Conservation (phyloP, 2,113 vertebrate genomes). For the Corapipo altera region DNA sequence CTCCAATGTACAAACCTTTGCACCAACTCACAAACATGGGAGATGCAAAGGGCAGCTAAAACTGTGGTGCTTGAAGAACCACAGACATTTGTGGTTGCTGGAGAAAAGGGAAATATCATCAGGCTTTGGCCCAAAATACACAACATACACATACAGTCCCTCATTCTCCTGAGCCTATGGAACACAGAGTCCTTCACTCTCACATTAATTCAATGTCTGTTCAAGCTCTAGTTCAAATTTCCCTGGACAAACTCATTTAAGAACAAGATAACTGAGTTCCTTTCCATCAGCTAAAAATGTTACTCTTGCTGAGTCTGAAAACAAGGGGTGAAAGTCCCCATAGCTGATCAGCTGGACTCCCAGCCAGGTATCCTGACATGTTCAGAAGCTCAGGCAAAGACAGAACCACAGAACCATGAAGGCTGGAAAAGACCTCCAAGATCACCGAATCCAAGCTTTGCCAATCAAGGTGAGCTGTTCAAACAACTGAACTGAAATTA, state of each 20-base stretch:
- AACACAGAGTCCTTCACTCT: not conserved
- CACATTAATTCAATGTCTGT: not conserved
- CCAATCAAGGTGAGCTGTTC: not conserved
- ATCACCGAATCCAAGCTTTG: not conserved
- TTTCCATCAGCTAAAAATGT: not conserved
- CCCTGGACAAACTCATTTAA: not conserved
- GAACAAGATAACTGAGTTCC: not conserved
- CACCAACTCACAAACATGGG: not conserved
- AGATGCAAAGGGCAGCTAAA: not conserved
- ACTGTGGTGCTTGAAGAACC: not conserved
- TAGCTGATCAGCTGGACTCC: not conserved
- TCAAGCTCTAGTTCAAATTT: not conserved
- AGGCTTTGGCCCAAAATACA: not conserved
- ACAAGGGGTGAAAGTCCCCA: not conserved
- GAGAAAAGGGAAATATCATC: not conserved
- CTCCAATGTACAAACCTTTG: not conserved
- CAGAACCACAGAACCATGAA: accelerated
- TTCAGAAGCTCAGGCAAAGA: not conserved
- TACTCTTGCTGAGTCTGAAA: not conserved
- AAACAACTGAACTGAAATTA: not conserved
- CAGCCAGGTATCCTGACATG: not conserved
- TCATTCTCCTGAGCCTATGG: not conserved
- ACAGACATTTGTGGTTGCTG: not conserved
- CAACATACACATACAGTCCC: not conserved
- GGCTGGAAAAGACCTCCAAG: not conserved